Evolutionary conservation across 2,797 vertebrate species (phyloP).

Genomic region (Choloepus didactylus): DNA sequence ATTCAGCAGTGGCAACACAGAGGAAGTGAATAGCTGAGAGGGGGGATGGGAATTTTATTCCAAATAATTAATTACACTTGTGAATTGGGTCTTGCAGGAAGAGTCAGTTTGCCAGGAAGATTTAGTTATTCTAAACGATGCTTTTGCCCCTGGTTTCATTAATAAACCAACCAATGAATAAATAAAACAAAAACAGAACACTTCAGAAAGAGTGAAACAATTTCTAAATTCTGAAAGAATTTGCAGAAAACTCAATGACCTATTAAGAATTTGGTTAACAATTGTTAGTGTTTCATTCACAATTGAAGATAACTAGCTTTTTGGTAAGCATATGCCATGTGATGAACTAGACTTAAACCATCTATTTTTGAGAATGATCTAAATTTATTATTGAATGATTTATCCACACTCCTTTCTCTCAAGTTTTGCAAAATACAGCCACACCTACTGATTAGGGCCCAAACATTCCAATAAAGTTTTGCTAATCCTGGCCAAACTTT

Average conservation of each 20-base stretch:
- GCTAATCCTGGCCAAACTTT: slow-evolving; percentile 2
- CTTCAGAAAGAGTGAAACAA: not conserved
- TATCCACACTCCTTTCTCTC: not conserved
- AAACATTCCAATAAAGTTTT: not conserved
- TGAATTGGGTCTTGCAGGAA: not conserved
- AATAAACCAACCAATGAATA: not conserved
- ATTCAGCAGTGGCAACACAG: not conserved
- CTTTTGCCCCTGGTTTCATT: not conserved
- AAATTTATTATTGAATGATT: slow-evolving; percentile 43
- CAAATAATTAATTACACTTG: slow-evolving; percentile 3
- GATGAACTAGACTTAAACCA: slow-evolving; percentile 31
- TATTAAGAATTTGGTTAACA: not conserved
- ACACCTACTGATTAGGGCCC: not conserved
- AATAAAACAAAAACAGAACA: slow-evolving; percentile 56
- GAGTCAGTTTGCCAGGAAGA: slow-evolving; percentile 8
- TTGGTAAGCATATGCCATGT: slow-evolving; percentile 28
- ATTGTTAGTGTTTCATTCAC: not conserved
- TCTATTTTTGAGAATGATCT: slow-evolving; percentile 24
- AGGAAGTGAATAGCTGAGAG: not conserved
- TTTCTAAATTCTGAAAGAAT: slow-evolving; percentile 49
- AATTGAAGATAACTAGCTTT: slow-evolving; percentile 9
- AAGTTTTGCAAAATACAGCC: slow-evolving; percentile 8
- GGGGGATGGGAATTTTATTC: slow-evolving; percentile 1
- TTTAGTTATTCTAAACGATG: slow-evolving; percentile 50
- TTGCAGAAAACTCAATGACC: not conserved